Conservation (phyloP, 2,888 invertebrate species). For the Leucophora obtusa region DNA sequence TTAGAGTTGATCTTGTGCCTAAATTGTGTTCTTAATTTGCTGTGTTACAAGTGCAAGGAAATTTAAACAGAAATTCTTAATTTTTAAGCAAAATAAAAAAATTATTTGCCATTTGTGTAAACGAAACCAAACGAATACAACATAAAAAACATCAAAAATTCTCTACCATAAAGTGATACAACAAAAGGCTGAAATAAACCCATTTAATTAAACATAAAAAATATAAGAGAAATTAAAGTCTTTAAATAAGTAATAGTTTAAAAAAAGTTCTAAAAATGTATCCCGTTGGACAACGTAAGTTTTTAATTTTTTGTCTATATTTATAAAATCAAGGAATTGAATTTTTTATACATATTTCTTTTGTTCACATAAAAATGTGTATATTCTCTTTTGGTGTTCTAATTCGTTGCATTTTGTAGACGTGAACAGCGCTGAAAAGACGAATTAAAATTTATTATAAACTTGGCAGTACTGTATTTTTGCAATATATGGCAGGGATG, state of each 20-base stretch:
- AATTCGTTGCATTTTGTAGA: constrained; percentile 53
- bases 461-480: constrained; percentile 52
- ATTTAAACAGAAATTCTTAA: constrained; percentile 50
- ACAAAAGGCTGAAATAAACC: constrained; percentile 75
- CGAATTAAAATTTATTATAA: not conserved
- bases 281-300: constrained; percentile 85
- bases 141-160: constrained; percentile 66
- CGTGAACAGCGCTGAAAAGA: constrained; percentile 23
- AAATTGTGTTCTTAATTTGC: constrained; percentile 76
- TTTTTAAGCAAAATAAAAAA: constrained; percentile 65
- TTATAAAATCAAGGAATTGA: no score
- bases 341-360: constrained; percentile 26
- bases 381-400: constrained; percentile 55
- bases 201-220: constrained; percentile 67
- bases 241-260: constrained; percentile 51
- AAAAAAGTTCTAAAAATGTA: constrained; percentile 80
- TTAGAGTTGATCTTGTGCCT: constrained; percentile 73
- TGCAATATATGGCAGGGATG: no score
- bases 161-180: constrained; percentile 76
- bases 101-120: constrained; percentile 70
- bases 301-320: constrained; percentile 63
- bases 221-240: constrained; percentile 65
- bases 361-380: constrained; percentile 22
- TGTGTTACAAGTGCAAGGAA: constrained; percentile 62
- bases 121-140: constrained; percentile 72